phyloP scores from a whole-genome alignment of 2,888 invertebrate species.

The Hemicrepidius hirtus region DNA sequence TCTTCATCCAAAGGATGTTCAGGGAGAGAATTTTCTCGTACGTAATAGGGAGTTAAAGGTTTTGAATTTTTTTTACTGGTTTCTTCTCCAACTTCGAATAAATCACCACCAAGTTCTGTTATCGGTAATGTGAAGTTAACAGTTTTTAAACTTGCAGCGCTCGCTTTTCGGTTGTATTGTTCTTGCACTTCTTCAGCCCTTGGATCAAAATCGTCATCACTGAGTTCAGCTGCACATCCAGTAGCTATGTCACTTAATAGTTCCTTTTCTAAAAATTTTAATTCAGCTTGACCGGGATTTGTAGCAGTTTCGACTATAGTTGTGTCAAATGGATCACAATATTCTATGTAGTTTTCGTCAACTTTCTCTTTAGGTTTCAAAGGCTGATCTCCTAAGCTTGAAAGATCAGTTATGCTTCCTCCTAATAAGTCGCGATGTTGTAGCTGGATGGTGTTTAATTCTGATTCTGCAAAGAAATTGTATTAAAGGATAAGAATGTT shows the following conservation, averaged over 20 bases:
- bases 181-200: slow-evolving; percentile 76
- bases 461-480: slow-evolving; percentile 69
- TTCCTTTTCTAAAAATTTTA: slow-evolving; percentile 87
- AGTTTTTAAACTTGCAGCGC: slow-evolving; percentile 61
- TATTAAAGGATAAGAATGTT: not conserved
- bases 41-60: slow-evolving; percentile 89
- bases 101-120: slow-evolving; percentile 67
- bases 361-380: slow-evolving; percentile 76
- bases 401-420: slow-evolving; percentile 85
- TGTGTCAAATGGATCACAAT: slow-evolving; percentile 91
- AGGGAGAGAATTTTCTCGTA: slow-evolving; percentile 77
- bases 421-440: slow-evolving; percentile 81
- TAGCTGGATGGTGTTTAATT: slow-evolving; percentile 71
- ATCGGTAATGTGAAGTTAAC: slow-evolving; percentile 78
- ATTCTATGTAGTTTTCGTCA: slow-evolving; percentile 75
- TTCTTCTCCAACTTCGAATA: slow-evolving; percentile 76
- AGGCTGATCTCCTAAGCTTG: slow-evolving; percentile 80
- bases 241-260: slow-evolving; percentile 76
- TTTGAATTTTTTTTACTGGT: slow-evolving; percentile 76
- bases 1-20: slow-evolving; percentile 74
- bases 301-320: slow-evolving; percentile 83
- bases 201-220: slow-evolving; percentile 90
- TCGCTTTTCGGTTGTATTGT: slow-evolving; percentile 32
- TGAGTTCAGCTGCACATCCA: slow-evolving; percentile 72
- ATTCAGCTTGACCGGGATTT: slow-evolving; percentile 85